Base-by-base conservation (phyloP, 1,140 invertebrate species). In the Vanessa tameamea region DNA sequence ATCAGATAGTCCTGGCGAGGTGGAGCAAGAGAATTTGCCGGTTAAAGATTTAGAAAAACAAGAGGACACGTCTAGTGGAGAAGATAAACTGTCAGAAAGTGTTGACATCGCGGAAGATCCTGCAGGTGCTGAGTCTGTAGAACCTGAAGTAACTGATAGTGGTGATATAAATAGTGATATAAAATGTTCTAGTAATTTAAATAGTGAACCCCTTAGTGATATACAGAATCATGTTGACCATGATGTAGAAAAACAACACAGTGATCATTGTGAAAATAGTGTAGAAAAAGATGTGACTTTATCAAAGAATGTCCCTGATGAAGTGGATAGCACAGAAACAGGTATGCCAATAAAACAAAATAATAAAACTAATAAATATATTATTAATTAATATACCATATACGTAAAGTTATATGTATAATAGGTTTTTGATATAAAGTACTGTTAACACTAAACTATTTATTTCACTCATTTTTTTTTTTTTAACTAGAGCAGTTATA, bases 171-270 rank as follows among this genome's bases (percentile, higher is more conserved):
- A 64, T 43, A 69, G 72, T 72, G 70, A 72, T 65, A 72, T 37
- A 64, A 53, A 70, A 63, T 23, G 15, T 57, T 61, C 57, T 72
- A 65, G 50, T 14, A 51, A 72, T 74, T 37, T 69, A 63, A 55
- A 53, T 74, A 74, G 72, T 74, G 77, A 76, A 57, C 75, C 64
- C 66, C 43, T 64, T 65, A 79, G 76, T 78, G 76, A 76, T 76
- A 51, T 77, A 15, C 83, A 87, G 16, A 92, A 93, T 79, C 88
- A 91, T 80, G 83, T 89, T 23, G 89, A 91, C 14, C 75, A 83
- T 55, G 77, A 80, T 37, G 66, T 75, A 50, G 79, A 70, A 77
- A 82, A 82, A 31, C 82, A 78, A 63, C 86, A 87, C 14, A 86
- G 83, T 70, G 87, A 89, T 64, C 48, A 64, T 64, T 69, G 43